Percentiles rank a stretch among this genome's conserved stretches.
phyloP scores from a whole-genome alignment of 37 sponge, comb jelly and placozoan genomes.

The Amphimedon queenslandica region DNA sequence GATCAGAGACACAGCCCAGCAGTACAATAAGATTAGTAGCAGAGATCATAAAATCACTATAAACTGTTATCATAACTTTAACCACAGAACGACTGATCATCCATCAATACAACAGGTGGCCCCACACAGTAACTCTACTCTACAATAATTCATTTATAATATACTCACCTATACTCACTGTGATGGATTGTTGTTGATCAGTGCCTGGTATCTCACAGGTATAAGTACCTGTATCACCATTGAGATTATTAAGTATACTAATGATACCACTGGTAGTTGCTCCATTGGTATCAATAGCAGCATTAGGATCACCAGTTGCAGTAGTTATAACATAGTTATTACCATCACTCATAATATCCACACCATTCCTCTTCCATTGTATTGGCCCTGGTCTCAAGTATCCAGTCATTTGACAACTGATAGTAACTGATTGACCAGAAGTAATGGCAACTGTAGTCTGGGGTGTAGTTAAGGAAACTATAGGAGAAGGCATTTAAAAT shows the following conservation, averaged over 20 bases:
- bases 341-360: neutral
- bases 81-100: too few species aligned
- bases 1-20: too few species aligned
- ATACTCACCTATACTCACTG: neutral
- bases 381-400: neutral
- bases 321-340: constrained; percentile 10
- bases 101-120: too few species aligned
- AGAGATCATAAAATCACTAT: too few species aligned
- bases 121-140: too few species aligned
- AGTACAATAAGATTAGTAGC: too few species aligned
- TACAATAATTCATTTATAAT: too few species aligned
- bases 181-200: neutral
- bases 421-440: neutral
- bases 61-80: too few species aligned
- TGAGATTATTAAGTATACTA: neutral
- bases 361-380: constrained; percentile 3
- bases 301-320: neutral
- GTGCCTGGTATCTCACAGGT: constrained; percentile 3
- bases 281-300: neutral
- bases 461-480: too few species aligned
- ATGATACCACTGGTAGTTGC: neutral
- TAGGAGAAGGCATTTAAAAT: too few species aligned
- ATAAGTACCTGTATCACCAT: constrained; percentile 24
- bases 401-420: constrained; percentile 1
- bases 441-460: neutral